Percentiles rank a stretch among this genome's conserved stretches.
These are phyloP conservation scores for Uria lomvia DNA, from an alignment of 2,113 vertebrate genomes.

Conservation along the genomic window DNA sequence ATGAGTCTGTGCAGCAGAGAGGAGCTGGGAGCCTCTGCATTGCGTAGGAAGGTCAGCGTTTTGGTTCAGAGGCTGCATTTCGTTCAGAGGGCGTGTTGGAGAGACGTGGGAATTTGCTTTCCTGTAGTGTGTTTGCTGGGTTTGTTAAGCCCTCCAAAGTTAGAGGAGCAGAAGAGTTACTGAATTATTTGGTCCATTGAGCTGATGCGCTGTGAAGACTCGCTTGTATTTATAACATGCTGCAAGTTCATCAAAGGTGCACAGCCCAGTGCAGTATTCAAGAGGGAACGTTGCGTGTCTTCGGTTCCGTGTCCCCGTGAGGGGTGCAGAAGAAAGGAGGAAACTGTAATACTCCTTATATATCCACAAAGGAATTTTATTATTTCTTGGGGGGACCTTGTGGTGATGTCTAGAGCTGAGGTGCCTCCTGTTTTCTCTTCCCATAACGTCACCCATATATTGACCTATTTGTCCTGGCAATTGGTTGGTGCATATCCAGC, in stretches of 20 bases:
- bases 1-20: not conserved
- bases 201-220: not conserved
- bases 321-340: not conserved
- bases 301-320: accelerated
- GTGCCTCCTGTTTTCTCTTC: not conserved
- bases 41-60: not conserved
- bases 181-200: not conserved
- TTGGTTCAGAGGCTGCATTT: not conserved
- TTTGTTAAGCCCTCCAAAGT: not conserved
- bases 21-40: not conserved
- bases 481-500: not conserved
- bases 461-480: not conserved
- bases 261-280: not conserved
- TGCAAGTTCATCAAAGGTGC: not conserved
- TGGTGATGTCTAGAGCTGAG: not conserved
- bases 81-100: not conserved
- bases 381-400: not conserved
- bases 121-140: accelerated
- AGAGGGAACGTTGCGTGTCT: accelerated
- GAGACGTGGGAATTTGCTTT: not conserved
- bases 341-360: not conserved
- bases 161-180: not conserved
- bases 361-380: not conserved
- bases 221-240: not conserved
- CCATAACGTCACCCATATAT: not conserved